Evolutionary conservation across 2,888 invertebrate genomes (phyloP), one percentile per base, ranked within the genome.

Genomic region (Nomada ferruginata): DNA sequence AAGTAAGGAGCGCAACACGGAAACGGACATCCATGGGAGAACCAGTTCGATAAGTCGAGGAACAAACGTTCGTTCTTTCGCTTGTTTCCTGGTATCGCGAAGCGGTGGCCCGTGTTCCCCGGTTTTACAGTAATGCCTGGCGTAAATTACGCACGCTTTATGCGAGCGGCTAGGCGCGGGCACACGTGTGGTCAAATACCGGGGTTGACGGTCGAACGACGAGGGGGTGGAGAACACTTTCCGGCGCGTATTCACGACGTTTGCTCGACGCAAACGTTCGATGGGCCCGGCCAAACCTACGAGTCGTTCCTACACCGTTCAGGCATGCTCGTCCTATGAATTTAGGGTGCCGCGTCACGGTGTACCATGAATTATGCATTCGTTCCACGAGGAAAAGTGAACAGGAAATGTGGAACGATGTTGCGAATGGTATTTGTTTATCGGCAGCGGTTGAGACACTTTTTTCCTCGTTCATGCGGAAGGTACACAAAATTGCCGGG

Each of bases 201-300:
- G 20, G 53, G 23, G 42, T 20, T 42, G 55, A 20, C 15, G 42
- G 13, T 61, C 60, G 66, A 59, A 23, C 59, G 52, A 61, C 61
- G 20, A 42, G 63, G 65, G 59, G 64, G 5, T 55, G 78, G 70
- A 53, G 71, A 74, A 75, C 59, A 53, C 55, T 79, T 57, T 42
- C 44, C 74, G 57, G 50, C 63, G 70, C 63, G 78, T 76, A 82
- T 84, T 78, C 85, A 63, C 71, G 79, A 73, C 73, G 76, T 85
- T 82, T 85, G 65, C 82, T 18, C 79, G 57, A 29, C 20, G 79
- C 85, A 77, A 85, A 85, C 80, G 83, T 80, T 66, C 65, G 64
- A 60, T 68, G 52, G 60, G 59, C 69, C 42, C 70, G 70, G 55
- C 63, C 72, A 68, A 83, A 83, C 66, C 60, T 68, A 59, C 77